Evolutionary conservation across 2,797 vertebrate genomes (phyloP), one percentile per base, ranked within the genome.

Genomic region (Propithecus perrieri): DNA sequence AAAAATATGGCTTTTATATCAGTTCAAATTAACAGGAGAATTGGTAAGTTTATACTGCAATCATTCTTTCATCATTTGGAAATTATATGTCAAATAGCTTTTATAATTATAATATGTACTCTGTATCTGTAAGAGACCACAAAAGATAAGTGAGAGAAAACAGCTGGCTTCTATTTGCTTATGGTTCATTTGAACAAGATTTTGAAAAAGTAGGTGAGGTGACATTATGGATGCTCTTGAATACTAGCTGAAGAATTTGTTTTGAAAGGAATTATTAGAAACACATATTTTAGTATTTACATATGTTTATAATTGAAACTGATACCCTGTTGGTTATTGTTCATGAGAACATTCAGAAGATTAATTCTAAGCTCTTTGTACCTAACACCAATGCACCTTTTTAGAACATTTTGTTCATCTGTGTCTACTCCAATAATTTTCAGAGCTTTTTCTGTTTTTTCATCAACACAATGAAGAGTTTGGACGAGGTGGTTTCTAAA

Each of bases 231-330:
- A 55, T 75, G 50, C 15, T 71, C 11, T 85, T 86, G 26, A 83
- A 43, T 61, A n/a, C 43, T 61, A 79, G 18, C 67, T 74, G 41
- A 55, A 94, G 55, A 75, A 87, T 84, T 93, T 96, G 17, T 95
- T 85, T 95, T 89, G 55, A 92, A 97, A 91, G 35, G 14, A 88
- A 30, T 91, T 87, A 65, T 46, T 96, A 81, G 57, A 94, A 88
- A 46, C 43, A 30, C 17, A 2, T 53, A 81, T 80, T 89, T 72
- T 71, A 48, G 24, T 61, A 63, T 15, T 53, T 15, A 38, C 20
- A 61, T 15, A 61, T 87, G 28, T 41, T 84, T 65, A 30, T 43
- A 67, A 15, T 67, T 26, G 46, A 75, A 22, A 65, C 10, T 65
- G 4, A 48, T 61, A 33, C 43, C 8, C 26, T 83, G 55, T 84